These are phyloP conservation scores for Rhaphigaster nebulosa DNA, from an alignment of 2,888 invertebrate species.

Conservation along the genomic window DNA sequence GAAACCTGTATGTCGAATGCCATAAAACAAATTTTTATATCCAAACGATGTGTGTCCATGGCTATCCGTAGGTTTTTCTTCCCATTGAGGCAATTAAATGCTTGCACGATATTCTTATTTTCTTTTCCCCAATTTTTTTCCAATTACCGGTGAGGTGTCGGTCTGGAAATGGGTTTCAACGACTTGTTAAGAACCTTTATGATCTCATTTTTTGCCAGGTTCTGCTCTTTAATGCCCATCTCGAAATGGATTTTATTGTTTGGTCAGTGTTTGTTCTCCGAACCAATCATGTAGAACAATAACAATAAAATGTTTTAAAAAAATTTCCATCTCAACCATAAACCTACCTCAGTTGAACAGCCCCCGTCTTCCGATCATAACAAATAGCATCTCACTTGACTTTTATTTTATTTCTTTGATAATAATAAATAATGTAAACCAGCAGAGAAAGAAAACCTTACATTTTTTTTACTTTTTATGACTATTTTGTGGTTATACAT, in stretches of 20 bases:
- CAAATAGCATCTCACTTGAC: too few species aligned
- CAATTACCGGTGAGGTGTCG: background rate
- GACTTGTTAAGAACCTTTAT: constrained; percentile 19
- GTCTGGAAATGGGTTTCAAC: background rate
- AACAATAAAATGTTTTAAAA: background rate
- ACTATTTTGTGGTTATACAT: too few species aligned
- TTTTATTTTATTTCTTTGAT: too few species aligned
- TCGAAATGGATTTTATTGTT: background rate
- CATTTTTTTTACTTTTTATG: too few species aligned
- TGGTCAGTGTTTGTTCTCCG: background rate
- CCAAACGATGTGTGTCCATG: background rate
- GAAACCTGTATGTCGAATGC: background rate
- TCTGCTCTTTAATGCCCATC: background rate
- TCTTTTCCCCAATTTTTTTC: background rate
- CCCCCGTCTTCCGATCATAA: background rate
- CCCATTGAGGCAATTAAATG: background rate
- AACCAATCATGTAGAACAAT: background rate
- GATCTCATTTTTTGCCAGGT: background rate
- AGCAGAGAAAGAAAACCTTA: too few species aligned
- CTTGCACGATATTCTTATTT: background rate
- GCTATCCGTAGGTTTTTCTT: background rate
- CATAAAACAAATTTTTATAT: background rate
- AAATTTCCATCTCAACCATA: background rate
- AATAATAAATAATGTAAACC: too few species aligned
- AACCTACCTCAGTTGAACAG: background rate